phyloP scores from a whole-genome alignment of 2,113 vertebrate species.

The Fukomys damarensis region DNA sequence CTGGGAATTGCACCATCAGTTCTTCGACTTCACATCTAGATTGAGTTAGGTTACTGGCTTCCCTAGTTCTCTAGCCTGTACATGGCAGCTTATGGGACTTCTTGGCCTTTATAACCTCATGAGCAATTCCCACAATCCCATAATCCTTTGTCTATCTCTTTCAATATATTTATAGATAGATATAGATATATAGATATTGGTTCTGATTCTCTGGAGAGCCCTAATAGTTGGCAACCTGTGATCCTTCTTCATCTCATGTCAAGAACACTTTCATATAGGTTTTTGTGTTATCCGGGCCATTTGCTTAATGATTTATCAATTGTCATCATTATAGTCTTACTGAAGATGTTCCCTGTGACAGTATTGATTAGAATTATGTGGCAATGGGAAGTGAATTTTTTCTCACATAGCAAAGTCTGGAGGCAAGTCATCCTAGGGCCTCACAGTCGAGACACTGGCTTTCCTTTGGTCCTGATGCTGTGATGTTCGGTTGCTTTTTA shows the following conservation, averaged over 20 bases:
- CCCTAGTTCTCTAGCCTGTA: background rate
- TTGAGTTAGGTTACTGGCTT: background rate
- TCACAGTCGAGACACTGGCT: background rate
- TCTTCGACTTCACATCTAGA: background rate
- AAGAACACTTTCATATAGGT: background rate
- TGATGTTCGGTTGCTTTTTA: background rate
- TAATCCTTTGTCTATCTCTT: background rate
- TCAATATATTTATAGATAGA: background rate
- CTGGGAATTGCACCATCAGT: background rate
- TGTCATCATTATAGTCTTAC: background rate
- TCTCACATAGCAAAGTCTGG: background rate
- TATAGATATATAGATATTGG: background rate
- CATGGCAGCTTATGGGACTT: background rate
- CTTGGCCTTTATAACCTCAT: background rate
- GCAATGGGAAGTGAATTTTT: background rate
- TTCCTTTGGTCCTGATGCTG: too few species aligned
- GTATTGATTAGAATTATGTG: background rate
- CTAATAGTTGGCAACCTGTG: background rate
- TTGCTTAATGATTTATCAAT: slow-evolving; percentile 36
- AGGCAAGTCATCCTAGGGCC: background rate
- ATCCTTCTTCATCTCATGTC: background rate
- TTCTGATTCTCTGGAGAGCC: background rate
- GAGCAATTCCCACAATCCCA: background rate
- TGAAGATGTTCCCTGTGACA: background rate
- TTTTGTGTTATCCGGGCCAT: background rate